phyloP scores from a whole-genome alignment of 2,888 invertebrate species.

The Ectropis crepuscularia region DNA sequence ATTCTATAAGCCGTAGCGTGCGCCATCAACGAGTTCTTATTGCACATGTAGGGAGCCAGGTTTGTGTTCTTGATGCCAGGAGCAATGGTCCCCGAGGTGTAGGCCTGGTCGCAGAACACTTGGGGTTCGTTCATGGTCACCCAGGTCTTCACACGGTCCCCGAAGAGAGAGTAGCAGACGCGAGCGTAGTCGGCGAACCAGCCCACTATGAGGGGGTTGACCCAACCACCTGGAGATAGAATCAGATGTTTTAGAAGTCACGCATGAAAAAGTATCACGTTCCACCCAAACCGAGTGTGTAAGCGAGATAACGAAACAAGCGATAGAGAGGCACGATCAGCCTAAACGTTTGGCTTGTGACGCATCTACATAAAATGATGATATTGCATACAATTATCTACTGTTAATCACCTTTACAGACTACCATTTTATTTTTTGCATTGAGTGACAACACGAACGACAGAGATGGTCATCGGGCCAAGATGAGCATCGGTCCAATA shows the following conservation, averaged over 20 bases:
- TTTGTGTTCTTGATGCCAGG: conserved; percentile 60
- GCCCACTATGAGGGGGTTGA: conserved; percentile 83
- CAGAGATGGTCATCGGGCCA: too few species aligned
- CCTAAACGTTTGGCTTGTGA: too few species aligned
- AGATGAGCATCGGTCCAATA: too few species aligned
- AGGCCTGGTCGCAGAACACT: conserved; percentile 66
- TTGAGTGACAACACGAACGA: too few species aligned
- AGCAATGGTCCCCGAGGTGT: conserved; percentile 70
- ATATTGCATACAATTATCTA: too few species aligned
- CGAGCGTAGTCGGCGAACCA: conserved; percentile 85
- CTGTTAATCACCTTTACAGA: too few species aligned
- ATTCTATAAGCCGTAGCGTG: conserved; percentile 87
- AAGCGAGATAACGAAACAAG: too few species aligned
- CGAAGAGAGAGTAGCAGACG: conserved; percentile 80
- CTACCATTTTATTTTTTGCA: too few species aligned
- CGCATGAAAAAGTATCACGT: not conserved
- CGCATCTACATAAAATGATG: too few species aligned
- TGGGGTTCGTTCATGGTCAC: conserved; percentile 89
- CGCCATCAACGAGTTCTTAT: conserved; percentile 87
- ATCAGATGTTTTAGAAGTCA: conserved; percentile 1
- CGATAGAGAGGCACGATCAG: too few species aligned
- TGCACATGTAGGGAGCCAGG: conserved; percentile 83
- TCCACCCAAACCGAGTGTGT: too few species aligned
- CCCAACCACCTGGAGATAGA: conserved; percentile 82
- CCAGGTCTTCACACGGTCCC: conserved; percentile 86